Conservation (phyloP, 37 sponge, comb jelly and placozoan species). For the Hexactinellida sp. region DNA sequence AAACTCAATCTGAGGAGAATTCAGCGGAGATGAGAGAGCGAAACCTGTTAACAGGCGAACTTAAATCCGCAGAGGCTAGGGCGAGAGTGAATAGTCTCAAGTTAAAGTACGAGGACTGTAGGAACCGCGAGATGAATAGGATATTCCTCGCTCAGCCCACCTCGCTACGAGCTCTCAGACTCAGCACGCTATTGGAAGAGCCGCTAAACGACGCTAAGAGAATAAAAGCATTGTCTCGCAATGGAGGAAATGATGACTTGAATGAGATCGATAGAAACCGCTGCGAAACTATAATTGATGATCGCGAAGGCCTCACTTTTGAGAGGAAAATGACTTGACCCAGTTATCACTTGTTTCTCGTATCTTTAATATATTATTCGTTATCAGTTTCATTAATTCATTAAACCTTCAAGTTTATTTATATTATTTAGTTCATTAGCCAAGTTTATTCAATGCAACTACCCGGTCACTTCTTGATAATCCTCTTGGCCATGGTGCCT, state of each 20-base stretch:
- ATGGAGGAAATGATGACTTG: neutral
- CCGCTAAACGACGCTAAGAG: neutral
- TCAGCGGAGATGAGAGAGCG: neutral
- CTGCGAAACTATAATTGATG: neutral
- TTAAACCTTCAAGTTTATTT: neutral
- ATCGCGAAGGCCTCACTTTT: neutral
- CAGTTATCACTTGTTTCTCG: neutral
- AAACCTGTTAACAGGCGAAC: neutral
- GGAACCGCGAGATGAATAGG: neutral
- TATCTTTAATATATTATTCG: neutral
- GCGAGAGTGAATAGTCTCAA: neutral
- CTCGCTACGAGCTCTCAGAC: neutral
- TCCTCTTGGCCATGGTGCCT: neutral
- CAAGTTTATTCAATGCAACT: neutral
- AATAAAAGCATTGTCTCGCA: neutral
- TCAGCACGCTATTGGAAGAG: neutral
- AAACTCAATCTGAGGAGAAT: neutral
- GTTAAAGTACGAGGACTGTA: neutral
- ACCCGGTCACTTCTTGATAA: neutral
- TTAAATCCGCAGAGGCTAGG: neutral
- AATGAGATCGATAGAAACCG: neutral
- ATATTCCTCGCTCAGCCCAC: conserved; percentile 1
- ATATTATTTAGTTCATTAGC: neutral
- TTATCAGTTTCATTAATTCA: neutral
- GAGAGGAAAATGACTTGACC: neutral